phyloP scores from a whole-genome alignment of 2,888 invertebrate species.

The Sinopyrophorus schimmeli region DNA sequence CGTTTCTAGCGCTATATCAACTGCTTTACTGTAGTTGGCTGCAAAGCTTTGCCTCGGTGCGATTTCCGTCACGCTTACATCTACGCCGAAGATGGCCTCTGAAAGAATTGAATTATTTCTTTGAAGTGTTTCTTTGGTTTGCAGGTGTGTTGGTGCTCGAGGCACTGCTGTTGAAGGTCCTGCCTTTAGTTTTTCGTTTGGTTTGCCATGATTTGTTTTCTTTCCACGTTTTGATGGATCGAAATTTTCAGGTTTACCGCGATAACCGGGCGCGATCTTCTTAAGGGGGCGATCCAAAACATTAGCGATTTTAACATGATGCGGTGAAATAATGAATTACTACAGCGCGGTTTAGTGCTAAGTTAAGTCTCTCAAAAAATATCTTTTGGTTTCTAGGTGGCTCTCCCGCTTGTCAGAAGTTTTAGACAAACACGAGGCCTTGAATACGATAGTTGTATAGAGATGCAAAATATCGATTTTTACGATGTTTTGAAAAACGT shows the following conservation, averaged over 20 bases:
- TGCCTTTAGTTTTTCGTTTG: neutral
- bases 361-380: too few relatives aligned
- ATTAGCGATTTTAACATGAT: too few relatives aligned
- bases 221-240: constrained; percentile 7
- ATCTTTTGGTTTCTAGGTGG: too few relatives aligned
- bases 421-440: too few relatives aligned
- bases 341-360: too few relatives aligned
- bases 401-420: too few relatives aligned
- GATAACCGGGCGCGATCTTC: constrained; percentile 11
- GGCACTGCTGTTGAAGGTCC: neutral
- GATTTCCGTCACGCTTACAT: neutral
- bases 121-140: neutral
- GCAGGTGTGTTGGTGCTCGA: neutral
- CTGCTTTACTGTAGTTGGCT: neutral
- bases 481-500: too few relatives aligned
- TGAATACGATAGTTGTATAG: too few relatives aligned
- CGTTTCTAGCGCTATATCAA: constrained; percentile 33
- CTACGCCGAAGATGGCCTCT: constrained; percentile 2
- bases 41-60: constrained; percentile 4
- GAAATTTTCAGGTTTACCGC: constrained; percentile 13
- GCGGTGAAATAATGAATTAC: too few relatives aligned
- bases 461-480: too few relatives aligned
- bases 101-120: neutral
- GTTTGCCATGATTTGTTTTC: constrained; percentile 1
- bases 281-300: too few relatives aligned